A percentile compares a stretch with the other conserved stretches of the same genome.
Conservation (phyloP, 2,888 invertebrate genomes). For the Drosophila multiciliata region DNA sequence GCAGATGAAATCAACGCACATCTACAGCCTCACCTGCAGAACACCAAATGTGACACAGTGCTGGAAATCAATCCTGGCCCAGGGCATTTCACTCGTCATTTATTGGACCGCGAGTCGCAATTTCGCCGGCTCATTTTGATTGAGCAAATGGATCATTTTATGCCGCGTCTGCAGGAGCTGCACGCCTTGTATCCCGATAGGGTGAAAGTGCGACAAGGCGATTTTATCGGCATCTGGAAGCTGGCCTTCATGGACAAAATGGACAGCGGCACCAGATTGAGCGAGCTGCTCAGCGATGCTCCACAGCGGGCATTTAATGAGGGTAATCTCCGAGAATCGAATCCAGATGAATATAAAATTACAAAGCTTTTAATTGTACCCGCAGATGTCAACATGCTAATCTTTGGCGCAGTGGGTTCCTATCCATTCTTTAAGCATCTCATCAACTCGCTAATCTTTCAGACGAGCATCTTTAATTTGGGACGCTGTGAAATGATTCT, state of each 20-base stretch:
- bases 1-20: conserved; percentile 73
- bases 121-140: conserved; percentile 87
- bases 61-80: conserved; percentile 90
- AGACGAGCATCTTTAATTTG: conserved; percentile 86
- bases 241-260: conserved; percentile 87
- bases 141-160: conserved; percentile 87
- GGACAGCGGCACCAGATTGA: conserved; percentile 86
- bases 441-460: conserved; percentile 87
- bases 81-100: conserved; percentile 87
- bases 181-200: conserved; percentile 72
- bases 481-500: conserved; percentile 89
- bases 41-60: conserved; percentile 64
- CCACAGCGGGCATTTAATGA: conserved; percentile 85
- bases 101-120: conserved; percentile 86
- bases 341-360: not conserved
- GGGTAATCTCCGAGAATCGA: conserved; percentile 79
- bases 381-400: conserved; percentile 87
- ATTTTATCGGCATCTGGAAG: conserved; percentile 87
- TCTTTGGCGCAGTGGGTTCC: conserved; percentile 86
- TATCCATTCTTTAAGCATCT: conserved; percentile 88
- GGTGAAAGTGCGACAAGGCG: conserved; percentile 84
- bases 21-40: conserved; percentile 68
- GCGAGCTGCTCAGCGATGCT: conserved; percentile 86
- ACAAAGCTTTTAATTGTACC: conserved; percentile 42
- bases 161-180: conserved; percentile 83